A percentile compares a stretch with the other conserved stretches of the same genome.
These are phyloP conservation scores for Frankliniella fusca DNA, from an alignment of 2,888 invertebrate genomes.

Conservation along the genomic window DNA sequence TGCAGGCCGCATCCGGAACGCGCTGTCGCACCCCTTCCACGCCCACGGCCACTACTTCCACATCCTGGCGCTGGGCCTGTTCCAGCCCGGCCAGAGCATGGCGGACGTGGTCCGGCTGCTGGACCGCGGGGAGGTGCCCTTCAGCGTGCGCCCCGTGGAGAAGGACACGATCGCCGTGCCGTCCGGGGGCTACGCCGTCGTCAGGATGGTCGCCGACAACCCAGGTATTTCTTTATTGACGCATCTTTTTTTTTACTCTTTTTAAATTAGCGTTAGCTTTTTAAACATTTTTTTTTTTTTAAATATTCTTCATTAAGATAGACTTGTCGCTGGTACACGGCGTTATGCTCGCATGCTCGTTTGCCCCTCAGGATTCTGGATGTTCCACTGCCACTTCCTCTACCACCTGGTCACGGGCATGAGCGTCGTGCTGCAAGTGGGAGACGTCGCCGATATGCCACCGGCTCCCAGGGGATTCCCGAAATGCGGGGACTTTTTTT, in stretches of 20 bases:
- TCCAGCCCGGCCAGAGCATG: not conserved
- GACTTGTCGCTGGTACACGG: too few species aligned
- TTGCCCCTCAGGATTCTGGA: constrained; percentile 39
- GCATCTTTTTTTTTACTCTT: too few species aligned
- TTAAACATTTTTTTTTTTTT: too few species aligned
- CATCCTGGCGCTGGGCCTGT: constrained; percentile 12
- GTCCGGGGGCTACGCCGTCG: constrained; percentile 29
- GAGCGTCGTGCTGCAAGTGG: constrained; percentile 39
- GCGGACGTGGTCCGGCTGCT: not conserved
- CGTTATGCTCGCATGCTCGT: not conserved
- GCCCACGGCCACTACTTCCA: constrained; percentile 66
- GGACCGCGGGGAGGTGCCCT: not conserved
- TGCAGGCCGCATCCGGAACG: constrained; percentile 19
- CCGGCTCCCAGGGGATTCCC: constrained; percentile 39
- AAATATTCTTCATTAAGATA: too few species aligned
- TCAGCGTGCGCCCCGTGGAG: constrained; percentile 27
- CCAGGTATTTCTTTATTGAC: too few species aligned
- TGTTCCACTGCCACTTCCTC: constrained; percentile 40
- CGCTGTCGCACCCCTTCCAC: constrained; percentile 63
- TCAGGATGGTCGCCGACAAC: constrained; percentile 34
- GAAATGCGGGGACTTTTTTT: constrained; percentile 38
- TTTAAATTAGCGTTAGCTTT: too few species aligned
- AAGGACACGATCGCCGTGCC: constrained; percentile 35
- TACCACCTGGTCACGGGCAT: constrained; percentile 39
- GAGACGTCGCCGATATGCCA: constrained; percentile 36